A percentile compares a stretch with the other conserved stretches of the same genome.
phyloP scores from a whole-genome alignment of 2,888 invertebrate genomes.

The Embidobia sp. region DNA sequence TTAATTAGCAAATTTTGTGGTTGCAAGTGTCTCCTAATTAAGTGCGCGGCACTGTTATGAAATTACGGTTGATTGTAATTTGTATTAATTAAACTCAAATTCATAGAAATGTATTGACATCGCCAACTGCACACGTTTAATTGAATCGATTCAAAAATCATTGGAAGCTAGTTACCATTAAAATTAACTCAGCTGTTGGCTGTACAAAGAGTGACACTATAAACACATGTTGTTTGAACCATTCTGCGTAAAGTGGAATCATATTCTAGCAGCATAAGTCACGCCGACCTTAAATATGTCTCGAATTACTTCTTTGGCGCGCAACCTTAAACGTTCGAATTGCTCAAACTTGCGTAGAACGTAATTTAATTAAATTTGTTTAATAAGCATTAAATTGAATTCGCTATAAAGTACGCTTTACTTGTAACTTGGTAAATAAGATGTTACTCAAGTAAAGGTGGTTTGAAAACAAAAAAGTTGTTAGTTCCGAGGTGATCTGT shows the following conservation, averaged over 20 bases:
- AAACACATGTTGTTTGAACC: background rate
- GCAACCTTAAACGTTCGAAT: conserved; percentile 13
- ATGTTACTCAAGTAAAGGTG: background rate
- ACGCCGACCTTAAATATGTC: conserved; percentile 2
- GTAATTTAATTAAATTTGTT: conserved; percentile 50
- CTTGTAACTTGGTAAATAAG: conserved; percentile 11
- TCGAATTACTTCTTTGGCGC: background rate
- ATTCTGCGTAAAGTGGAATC: background rate
- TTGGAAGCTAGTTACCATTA: too few relatives aligned
- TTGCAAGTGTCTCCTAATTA: background rate
- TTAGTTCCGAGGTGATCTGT: background rate
- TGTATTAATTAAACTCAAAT: conserved; percentile 4
- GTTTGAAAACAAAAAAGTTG: background rate
- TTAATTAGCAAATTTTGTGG: background rate
- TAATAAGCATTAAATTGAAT: conserved; percentile 38
- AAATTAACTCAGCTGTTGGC: too few relatives aligned
- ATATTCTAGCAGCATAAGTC: background rate
- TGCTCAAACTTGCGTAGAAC: conserved; percentile 22
- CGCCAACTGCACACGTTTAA: background rate
- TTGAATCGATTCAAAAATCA: conserved; percentile 2
- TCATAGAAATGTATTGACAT: conserved; percentile 8
- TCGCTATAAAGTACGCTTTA: conserved; percentile 14
- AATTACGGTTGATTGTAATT: conserved; percentile 9
- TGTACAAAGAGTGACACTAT: background rate
- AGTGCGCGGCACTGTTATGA: conserved; percentile 2